Conservation (phyloP, 2,113 vertebrate species). For the Fregata magnificens region DNA sequence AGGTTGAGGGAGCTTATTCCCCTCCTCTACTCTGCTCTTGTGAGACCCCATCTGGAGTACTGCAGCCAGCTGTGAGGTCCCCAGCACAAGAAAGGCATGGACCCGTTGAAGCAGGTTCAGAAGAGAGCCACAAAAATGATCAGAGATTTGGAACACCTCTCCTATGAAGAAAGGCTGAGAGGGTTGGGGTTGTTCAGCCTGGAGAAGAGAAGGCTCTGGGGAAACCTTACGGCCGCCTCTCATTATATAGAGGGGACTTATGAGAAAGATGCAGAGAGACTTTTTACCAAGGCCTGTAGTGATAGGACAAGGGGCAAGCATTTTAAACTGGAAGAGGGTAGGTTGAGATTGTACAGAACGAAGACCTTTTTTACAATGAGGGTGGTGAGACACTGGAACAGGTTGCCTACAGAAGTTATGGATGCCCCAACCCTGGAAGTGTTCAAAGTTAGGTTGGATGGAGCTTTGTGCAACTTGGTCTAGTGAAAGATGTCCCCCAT, state of each 20-base stretch:
- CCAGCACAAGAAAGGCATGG: background rate
- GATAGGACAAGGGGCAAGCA: background rate
- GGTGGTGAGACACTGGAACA: background rate
- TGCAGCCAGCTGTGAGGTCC: background rate
- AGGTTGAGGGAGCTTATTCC: background rate
- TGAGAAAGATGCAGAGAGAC: background rate
- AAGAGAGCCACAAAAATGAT: background rate
- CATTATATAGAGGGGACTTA: background rate
- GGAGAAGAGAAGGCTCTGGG: too few species aligned
- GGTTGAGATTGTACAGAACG: background rate
- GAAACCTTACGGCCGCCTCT: background rate
- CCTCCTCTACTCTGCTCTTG: background rate
- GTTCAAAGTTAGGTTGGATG: background rate
- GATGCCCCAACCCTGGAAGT: background rate
- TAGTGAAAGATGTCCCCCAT: background rate
- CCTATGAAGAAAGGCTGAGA: background rate
- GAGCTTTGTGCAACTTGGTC: background rate
- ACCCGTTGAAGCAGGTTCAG: background rate
- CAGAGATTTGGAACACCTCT: background rate
- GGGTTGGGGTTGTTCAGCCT: background rate
- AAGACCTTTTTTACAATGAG: background rate
- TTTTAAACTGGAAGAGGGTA: background rate
- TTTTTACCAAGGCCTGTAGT: background rate
- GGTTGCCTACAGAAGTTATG: background rate
- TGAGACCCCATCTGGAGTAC: background rate